These are phyloP conservation scores for Cercopithecus mona DNA, from an alignment of 2,113 vertebrate species.

Conservation along the genomic window DNA sequence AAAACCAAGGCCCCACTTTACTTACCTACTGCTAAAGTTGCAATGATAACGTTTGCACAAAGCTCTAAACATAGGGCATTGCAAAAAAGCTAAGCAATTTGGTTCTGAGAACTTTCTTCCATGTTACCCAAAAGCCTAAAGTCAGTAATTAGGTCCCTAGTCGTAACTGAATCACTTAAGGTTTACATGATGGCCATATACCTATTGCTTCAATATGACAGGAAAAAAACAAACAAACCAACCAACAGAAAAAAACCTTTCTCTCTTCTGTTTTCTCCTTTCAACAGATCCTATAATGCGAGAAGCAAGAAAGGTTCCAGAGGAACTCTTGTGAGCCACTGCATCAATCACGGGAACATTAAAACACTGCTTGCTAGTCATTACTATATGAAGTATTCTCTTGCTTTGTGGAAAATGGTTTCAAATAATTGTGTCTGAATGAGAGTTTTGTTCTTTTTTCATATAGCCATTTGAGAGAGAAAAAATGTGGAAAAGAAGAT, in stretches of 20 bases:
- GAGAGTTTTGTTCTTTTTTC: slow-evolving; percentile 72
- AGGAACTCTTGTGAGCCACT: slow-evolving; percentile 66
- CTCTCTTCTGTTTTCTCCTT: slow-evolving; percentile 52
- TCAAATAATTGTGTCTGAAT: slow-evolving; percentile 59
- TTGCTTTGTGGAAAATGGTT: slow-evolving; percentile 60
- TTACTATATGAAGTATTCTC: slow-evolving; percentile 67
- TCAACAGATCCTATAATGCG: slow-evolving; percentile 63
- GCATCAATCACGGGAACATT: slow-evolving; percentile 67
- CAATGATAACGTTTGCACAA: not conserved
- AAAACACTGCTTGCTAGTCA: slow-evolving; percentile 63
- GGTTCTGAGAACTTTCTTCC: not conserved
- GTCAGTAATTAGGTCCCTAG: slow-evolving; percentile 11
- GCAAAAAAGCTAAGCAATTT: not conserved
- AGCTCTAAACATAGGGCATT: not conserved
- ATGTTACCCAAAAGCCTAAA: not conserved
- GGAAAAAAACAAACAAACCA: not conserved
- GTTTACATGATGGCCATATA: slow-evolving; percentile 50
- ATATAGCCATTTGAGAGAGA: slow-evolving; percentile 62
- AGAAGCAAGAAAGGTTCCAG: slow-evolving; percentile 70
- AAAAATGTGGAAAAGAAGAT: slow-evolving; percentile 40
- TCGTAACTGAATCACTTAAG: slow-evolving; percentile 8
- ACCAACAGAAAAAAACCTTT: slow-evolving; percentile 60
- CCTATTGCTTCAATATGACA: slow-evolving; percentile 66
- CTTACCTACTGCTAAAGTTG: not conserved
- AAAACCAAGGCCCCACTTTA: not conserved